phyloP scores from a whole-genome alignment of 1,140 invertebrate genomes.

The Babylonia areolata region DNA sequence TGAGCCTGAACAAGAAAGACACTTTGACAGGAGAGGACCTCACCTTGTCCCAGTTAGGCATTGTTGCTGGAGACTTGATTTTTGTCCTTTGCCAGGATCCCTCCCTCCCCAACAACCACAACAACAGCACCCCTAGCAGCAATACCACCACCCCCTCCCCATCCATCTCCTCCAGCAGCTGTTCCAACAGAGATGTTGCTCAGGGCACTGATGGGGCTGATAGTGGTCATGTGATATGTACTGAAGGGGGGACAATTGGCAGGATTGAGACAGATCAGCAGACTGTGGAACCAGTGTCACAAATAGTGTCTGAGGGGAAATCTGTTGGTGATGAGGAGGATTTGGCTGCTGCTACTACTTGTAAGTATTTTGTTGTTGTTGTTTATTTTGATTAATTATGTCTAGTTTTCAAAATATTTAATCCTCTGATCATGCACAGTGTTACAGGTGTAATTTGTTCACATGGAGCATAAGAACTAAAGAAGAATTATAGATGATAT shows the following conservation, averaged over 20 bases:
- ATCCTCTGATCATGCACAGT: too few species aligned
- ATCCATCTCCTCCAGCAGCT: neutral
- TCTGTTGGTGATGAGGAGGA: neutral
- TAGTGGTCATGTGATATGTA: too few species aligned
- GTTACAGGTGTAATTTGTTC: too few species aligned
- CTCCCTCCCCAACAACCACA: neutral
- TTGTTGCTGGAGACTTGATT: constrained; percentile 56
- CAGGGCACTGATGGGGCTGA: neutral
- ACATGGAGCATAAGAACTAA: too few species aligned
- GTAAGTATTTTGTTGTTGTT: neutral
- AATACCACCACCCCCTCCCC: neutral
- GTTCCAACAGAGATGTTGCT: neutral
- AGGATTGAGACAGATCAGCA: neutral
- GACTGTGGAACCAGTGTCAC: neutral
- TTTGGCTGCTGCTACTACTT: neutral
- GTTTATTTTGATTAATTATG: too few species aligned
- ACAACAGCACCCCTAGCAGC: neutral
- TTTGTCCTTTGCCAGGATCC: constrained; percentile 39
- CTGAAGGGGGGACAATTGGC: neutral
- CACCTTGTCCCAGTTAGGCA: constrained; percentile 47
- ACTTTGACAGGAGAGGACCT: constrained; percentile 42
- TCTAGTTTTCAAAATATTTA: too few species aligned
- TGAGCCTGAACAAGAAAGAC: constrained; percentile 59
- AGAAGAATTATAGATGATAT: too few species aligned
- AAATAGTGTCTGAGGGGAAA: neutral